phyloP scores from a whole-genome alignment of 2,113 vertebrate species.

The Zapus hudsonius region DNA sequence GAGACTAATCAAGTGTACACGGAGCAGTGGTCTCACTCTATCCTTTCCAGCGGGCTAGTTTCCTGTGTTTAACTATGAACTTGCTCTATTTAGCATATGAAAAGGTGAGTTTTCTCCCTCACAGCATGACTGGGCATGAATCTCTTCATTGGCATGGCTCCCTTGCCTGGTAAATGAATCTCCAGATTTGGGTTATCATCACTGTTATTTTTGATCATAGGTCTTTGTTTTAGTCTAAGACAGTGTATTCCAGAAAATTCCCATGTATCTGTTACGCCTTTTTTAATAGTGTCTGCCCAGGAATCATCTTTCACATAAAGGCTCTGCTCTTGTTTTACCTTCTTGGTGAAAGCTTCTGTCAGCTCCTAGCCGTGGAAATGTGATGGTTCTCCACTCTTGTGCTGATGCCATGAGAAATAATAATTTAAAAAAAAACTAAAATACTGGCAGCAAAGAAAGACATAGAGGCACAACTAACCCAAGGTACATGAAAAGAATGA shows the following conservation, averaged over 20 bases:
- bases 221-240: conserved; percentile 26
- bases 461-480: too few species aligned
- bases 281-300: background rate
- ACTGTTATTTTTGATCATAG: background rate
- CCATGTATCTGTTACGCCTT: background rate
- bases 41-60: background rate
- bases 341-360: background rate
- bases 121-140: background rate
- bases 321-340: background rate
- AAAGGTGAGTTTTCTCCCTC: background rate
- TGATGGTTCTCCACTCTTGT: too few species aligned
- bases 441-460: too few species aligned
- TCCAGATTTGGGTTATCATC: background rate
- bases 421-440: too few species aligned
- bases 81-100: background rate
- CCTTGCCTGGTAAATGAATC: background rate
- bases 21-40: background rate
- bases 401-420: too few species aligned
- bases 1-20: background rate
- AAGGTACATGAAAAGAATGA: background rate
- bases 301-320: background rate
- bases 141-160: background rate
- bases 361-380: background rate
- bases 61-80: background rate
- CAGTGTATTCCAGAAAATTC: background rate